phyloP scores from a whole-genome alignment of 2,797 vertebrate genomes.

The Anguilla megastoma region DNA sequence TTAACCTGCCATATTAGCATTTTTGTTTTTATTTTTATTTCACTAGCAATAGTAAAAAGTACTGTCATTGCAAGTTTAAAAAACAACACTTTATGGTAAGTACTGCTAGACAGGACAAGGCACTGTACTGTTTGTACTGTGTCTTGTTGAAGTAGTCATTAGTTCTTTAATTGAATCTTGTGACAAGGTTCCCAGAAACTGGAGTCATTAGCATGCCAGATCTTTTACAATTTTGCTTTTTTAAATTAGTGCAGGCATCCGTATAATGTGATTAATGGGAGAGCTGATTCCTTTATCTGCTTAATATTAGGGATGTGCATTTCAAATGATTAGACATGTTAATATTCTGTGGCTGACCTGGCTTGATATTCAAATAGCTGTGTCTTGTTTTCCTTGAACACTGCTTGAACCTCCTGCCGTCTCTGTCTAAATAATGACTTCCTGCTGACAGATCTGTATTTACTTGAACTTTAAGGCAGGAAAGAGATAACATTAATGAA shows the following conservation, averaged over 20 bases:
- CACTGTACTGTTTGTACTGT: background rate
- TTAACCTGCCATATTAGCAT: background rate
- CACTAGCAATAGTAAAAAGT: background rate
- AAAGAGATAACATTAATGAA: slow-evolving; percentile 13
- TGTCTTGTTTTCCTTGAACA: slow-evolving; percentile 4
- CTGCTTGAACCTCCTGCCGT: slow-evolving; percentile 13
- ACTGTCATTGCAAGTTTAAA: background rate
- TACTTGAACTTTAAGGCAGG: background rate
- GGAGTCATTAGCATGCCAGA: slow-evolving; percentile 1
- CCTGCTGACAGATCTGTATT: slow-evolving; percentile 11
- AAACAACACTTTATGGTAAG: background rate
- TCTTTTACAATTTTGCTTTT: slow-evolving; percentile 11
- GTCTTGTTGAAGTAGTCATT: slow-evolving; percentile 13
- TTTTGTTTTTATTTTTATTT: background rate
- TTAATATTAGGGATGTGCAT: slow-evolving; percentile 9
- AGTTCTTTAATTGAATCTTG: slow-evolving; percentile 24
- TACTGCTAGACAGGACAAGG: background rate
- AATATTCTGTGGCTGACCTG: slow-evolving; percentile 8
- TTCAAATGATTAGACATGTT: slow-evolving; percentile 11
- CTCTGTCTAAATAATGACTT: background rate
- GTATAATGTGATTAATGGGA: slow-evolving; percentile 2
- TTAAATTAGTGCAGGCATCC: slow-evolving; percentile 3
- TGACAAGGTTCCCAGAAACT: slow-evolving; percentile 8
- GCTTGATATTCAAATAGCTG: slow-evolving; percentile 7
- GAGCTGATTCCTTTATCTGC: slow-evolving; percentile 14